Evolutionary conservation across 2,113 vertebrate species (phyloP).

Genomic region (Phalacrocorax aristotelis): DNA sequence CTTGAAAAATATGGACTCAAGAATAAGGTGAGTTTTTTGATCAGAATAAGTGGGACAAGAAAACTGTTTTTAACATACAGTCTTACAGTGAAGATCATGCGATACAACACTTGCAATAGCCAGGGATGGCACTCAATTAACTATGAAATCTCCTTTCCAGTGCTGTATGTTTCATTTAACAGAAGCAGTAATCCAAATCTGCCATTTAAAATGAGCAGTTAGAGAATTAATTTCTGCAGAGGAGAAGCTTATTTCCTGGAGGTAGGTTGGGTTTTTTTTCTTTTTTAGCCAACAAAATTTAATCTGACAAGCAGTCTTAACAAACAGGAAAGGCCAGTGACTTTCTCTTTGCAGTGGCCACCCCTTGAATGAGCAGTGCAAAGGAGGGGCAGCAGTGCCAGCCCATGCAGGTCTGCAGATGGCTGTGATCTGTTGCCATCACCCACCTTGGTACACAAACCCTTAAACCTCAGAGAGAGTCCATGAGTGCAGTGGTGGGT

Average conservation of each 20-base stretch:
- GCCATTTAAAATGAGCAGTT: neutral
- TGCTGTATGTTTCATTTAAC: neutral
- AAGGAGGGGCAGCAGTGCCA: neutral
- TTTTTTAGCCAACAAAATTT: neutral
- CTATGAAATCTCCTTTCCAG: neutral
- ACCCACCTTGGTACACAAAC: neutral
- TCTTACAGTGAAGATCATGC: neutral
- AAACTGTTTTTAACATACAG: neutral
- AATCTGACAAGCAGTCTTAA: neutral
- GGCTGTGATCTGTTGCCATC: neutral
- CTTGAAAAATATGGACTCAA: neutral
- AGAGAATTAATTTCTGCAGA: neutral
- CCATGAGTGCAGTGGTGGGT: neutral
- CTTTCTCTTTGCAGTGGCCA: neutral
- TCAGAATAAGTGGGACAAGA: neutral
- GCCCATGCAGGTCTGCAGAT: rapidly evolving
- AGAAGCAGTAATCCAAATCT: neutral
- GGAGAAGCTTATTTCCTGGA: neutral
- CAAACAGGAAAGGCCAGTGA: neutral
- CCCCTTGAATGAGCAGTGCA: neutral
- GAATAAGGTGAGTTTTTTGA: neutral
- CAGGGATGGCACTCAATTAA: neutral
- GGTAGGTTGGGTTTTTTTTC: rapidly evolving
- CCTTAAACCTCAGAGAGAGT: neutral
- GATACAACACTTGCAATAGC: neutral